phyloP scores from a whole-genome alignment of 2,113 vertebrate genomes.

The Genyomyrus donnyi region DNA sequence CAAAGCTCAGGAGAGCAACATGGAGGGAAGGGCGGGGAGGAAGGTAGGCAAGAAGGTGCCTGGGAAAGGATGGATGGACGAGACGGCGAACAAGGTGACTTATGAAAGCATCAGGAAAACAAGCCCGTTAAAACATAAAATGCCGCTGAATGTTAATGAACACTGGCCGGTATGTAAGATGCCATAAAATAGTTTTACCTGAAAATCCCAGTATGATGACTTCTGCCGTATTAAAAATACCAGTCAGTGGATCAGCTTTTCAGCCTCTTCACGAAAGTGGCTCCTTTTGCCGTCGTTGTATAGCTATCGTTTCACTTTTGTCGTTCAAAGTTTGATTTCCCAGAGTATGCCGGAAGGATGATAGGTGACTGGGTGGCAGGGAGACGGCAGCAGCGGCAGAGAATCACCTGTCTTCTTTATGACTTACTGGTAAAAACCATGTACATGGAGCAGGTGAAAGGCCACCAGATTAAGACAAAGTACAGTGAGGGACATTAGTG shows the following conservation, averaged over 20 bases:
- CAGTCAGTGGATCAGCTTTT: not conserved
- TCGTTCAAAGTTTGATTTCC: not conserved
- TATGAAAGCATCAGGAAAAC: not conserved
- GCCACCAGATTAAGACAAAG: not conserved
- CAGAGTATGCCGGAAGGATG: not conserved
- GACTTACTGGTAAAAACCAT: not conserved
- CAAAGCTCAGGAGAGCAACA: constrained; percentile 42
- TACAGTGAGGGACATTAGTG: not conserved
- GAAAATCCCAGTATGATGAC: not conserved
- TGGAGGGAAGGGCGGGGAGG: constrained; percentile 18
- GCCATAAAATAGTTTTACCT: not conserved
- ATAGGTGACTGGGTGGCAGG: not conserved
- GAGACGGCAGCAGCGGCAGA: not conserved
- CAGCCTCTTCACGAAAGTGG: not conserved
- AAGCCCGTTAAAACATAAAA: not conserved
- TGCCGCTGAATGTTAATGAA: not conserved
- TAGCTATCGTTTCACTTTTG: not conserved
- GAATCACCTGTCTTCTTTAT: not conserved
- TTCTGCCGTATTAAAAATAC: not conserved
- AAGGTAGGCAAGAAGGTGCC: not conserved
- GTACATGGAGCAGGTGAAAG: not conserved
- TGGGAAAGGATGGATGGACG: not conserved
- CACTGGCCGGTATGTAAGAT: not conserved
- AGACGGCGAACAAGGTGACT: not conserved
- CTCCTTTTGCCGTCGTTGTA: not conserved